A percentile compares a stretch with the other conserved stretches of the same genome.
phyloP scores from a whole-genome alignment of 2,113 vertebrate genomes.

The Sakesphorus luctuosus region DNA sequence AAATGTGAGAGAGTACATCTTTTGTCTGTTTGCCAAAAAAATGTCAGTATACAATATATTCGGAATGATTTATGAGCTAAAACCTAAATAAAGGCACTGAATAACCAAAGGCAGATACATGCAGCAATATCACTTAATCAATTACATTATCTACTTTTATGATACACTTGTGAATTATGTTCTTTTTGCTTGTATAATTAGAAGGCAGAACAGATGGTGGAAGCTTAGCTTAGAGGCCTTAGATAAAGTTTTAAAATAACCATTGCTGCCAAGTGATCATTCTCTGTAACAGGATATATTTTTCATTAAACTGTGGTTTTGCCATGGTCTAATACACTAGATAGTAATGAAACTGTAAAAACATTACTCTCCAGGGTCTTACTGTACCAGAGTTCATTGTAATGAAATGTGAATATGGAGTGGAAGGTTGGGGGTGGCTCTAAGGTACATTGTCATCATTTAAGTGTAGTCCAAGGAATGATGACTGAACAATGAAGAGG shows the following conservation, averaged over 20 bases:
- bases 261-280: slow-evolving; percentile 55
- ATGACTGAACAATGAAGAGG: not conserved
- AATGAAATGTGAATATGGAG: not conserved
- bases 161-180: slow-evolving; percentile 47
- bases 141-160: slow-evolving; percentile 48
- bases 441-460: not conserved
- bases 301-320: slow-evolving; percentile 24
- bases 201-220: slow-evolving; percentile 60
- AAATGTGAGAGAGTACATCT: not conserved
- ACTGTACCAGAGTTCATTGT: not conserved
- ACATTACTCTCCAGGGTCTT: slow-evolving; percentile 18
- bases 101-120: slow-evolving; percentile 25
- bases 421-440: not conserved
- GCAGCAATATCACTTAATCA: slow-evolving; percentile 52
- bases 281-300: slow-evolving; percentile 28
- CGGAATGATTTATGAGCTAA: slow-evolving; percentile 41
- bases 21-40: slow-evolving; percentile 32
- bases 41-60: not conserved
- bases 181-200: slow-evolving; percentile 60
- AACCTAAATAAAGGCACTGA: slow-evolving; percentile 34
- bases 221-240: slow-evolving; percentile 48
- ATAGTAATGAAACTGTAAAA: slow-evolving; percentile 44
- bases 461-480: not conserved
- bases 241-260: slow-evolving; percentile 60
- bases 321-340: slow-evolving; percentile 15